These are phyloP conservation scores for Cirrhinus mrigala DNA, from an alignment of 2,797 vertebrate species.

Conservation along the genomic window DNA sequence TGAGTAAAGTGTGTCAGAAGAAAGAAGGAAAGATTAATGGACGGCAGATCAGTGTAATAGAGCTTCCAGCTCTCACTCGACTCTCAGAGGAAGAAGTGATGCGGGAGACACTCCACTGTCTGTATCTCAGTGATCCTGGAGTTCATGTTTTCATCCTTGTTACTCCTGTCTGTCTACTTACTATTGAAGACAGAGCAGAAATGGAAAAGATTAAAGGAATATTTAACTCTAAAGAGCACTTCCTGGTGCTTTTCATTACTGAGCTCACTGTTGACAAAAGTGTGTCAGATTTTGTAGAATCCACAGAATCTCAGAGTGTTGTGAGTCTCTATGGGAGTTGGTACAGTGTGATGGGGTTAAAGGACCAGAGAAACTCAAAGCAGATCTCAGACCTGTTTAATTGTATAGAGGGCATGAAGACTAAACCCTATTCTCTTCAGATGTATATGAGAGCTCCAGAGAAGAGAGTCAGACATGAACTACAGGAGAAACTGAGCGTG, in stretches of 20 bases:
- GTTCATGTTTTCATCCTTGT: background rate
- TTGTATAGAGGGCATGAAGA: background rate
- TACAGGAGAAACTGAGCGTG: background rate
- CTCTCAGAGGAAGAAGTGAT: conserved; percentile 6
- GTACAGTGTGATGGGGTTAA: background rate
- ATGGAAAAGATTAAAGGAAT: background rate
- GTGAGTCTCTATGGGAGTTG: background rate
- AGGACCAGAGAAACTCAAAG: background rate
- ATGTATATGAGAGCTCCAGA: too few relatives aligned
- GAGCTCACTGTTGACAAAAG: background rate
- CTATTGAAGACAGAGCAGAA: background rate
- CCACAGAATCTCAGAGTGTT: background rate
- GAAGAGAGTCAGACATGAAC: too few relatives aligned
- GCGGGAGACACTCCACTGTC: background rate
- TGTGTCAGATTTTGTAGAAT: background rate
- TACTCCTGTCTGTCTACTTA: background rate
- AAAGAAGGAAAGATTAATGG: too few relatives aligned
- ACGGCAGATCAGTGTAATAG: too few relatives aligned
- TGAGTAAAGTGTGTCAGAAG: too few relatives aligned
- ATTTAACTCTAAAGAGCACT: background rate
- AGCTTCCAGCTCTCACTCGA: background rate
- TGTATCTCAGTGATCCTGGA: background rate
- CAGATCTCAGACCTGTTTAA: background rate
- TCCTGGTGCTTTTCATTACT: background rate
- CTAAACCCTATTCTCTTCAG: too few relatives aligned